These are phyloP conservation scores for Pollenia amentaria DNA, from an alignment of 2,888 invertebrate genomes.

Conservation along the genomic window DNA sequence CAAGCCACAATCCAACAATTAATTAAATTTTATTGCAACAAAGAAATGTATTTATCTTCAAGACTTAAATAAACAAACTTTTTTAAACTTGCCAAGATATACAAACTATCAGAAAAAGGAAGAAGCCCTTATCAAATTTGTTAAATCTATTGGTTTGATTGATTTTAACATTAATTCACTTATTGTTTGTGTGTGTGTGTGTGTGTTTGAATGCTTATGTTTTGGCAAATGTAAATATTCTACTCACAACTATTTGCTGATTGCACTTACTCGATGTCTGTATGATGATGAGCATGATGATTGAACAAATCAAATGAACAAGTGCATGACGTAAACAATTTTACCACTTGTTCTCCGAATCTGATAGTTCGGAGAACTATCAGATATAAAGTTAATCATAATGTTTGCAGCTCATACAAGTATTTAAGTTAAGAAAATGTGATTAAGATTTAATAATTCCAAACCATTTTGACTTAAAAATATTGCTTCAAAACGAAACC, in stretches of 20 bases:
- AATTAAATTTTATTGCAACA: too few species aligned
- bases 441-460: too few species aligned
- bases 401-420: not conserved
- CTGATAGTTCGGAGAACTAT: not conserved
- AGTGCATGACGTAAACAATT: conserved; percentile 49
- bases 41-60: too few species aligned
- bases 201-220: not conserved
- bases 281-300: conserved; percentile 1
- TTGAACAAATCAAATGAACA: conserved; percentile 47
- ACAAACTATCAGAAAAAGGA: not conserved
- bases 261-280: not conserved
- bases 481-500: too few species aligned
- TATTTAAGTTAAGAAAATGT: too few species aligned
- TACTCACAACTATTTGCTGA: conserved; percentile 27
- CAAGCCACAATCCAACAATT: too few species aligned
- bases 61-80: too few species aligned
- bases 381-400: not conserved
- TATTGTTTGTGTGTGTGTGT: not conserved
- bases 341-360: conserved; percentile 42
- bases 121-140: not conserved
- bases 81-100: not conserved
- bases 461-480: too few species aligned
- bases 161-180: not conserved
- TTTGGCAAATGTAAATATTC: not conserved
- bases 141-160: not conserved